A percentile compares a stretch with the other conserved stretches of the same genome.
These are phyloP conservation scores for Montipora sp. DNA, from an alignment of 64 coral and sea anemone species.

Conservation along the genomic window DNA sequence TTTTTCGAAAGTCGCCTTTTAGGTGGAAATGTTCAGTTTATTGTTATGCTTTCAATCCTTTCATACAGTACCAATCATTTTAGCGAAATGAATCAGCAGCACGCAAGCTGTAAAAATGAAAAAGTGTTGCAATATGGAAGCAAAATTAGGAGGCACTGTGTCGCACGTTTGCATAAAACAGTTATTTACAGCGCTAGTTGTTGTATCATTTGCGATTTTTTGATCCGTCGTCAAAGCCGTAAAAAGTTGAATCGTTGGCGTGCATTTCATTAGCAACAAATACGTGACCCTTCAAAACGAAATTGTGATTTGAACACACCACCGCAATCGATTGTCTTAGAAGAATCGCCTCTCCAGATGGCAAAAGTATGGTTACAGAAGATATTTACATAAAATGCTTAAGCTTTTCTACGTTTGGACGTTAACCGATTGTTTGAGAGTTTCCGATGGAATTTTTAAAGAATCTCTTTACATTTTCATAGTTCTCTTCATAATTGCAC, in stretches of 20 bases:
- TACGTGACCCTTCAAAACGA: neutral
- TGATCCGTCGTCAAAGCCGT: too few relatives aligned
- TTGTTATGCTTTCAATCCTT: too few relatives aligned
- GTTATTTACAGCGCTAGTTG: too few relatives aligned
- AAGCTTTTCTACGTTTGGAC: neutral
- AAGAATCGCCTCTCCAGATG: conserved; percentile 19
- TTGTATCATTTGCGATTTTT: too few relatives aligned
- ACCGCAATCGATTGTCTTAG: neutral
- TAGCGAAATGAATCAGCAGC: too few relatives aligned
- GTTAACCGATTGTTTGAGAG: neutral
- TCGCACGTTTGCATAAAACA: too few relatives aligned
- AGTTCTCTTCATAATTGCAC: neutral
- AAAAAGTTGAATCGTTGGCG: too few relatives aligned
- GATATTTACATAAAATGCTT: conserved; percentile 31
- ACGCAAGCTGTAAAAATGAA: too few relatives aligned
- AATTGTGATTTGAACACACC: conserved; percentile 13
- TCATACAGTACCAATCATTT: too few relatives aligned
- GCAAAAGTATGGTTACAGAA: conserved; percentile 18
- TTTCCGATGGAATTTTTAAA: neutral
- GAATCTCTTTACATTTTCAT: neutral
- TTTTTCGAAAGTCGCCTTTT: neutral
- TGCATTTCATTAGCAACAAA: neutral
- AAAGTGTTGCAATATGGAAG: too few relatives aligned
- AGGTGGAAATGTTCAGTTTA: too few relatives aligned
- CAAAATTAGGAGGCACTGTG: too few relatives aligned